Evolutionary conservation across 2,113 vertebrate genomes (phyloP).

Genomic region (Bufo bufo): DNA sequence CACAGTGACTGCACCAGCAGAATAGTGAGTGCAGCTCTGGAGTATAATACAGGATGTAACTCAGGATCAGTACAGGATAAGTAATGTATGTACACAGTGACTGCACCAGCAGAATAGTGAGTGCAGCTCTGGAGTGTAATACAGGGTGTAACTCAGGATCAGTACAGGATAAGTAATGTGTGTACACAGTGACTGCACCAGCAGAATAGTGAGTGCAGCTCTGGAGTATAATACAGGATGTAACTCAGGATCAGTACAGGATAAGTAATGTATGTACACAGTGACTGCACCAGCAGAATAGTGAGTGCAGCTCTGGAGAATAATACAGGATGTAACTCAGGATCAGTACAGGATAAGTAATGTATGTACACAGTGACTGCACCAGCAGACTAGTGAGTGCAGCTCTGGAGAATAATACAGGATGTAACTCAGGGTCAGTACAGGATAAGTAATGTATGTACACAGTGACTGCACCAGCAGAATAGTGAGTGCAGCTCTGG

Average conservation of each 20-base stretch:
- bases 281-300: conserved; percentile 1
- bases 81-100: not conserved
- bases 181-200: not conserved
- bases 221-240: not conserved
- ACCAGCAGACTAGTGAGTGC: not conserved
- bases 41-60: not conserved
- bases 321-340: not conserved
- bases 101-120: too few species aligned
- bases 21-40: conserved; percentile 4
- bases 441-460: not conserved
- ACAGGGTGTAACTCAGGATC: not conserved
- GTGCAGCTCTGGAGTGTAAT: not conserved
- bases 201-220: conserved; percentile 1
- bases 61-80: not conserved
- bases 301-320: not conserved
- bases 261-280: conserved; percentile 5
- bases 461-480: not conserved
- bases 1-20: not conserved
- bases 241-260: not conserved
- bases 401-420: not conserved
- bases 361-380: not conserved
- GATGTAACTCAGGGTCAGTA: too few species aligned
- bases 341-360: not conserved
- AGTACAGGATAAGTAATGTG: not conserved
- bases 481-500: conserved; percentile 1